Conservation (phyloP, 2,888 invertebrate species). For the Eupithecia pulchellata region DNA sequence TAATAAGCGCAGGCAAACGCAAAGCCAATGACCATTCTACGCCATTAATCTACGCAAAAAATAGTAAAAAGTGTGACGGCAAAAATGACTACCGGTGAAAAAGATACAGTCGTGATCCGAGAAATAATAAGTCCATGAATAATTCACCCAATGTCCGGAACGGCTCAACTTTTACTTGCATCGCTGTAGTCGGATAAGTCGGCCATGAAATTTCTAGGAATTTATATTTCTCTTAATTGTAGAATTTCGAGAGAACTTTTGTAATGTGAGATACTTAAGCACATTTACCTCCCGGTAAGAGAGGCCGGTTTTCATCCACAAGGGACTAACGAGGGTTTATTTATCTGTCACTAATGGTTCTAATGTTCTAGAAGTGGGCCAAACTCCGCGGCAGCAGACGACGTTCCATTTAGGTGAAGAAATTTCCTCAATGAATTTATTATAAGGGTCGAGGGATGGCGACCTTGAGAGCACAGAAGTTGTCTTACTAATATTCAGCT, state of each 20-base stretch:
- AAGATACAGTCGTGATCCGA: constrained; percentile 63
- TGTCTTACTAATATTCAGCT: constrained; percentile 17
- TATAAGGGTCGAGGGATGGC: constrained; percentile 28
- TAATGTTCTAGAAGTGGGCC: constrained; percentile 21
- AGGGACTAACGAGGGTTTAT: constrained; percentile 12
- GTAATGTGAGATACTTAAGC: constrained; percentile 18
- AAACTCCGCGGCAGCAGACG: constrained; percentile 14
- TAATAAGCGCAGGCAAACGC: constrained; percentile 43
- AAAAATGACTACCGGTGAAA: constrained; percentile 48
- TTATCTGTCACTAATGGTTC: constrained; percentile 5
- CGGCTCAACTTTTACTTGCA: constrained; percentile 68
- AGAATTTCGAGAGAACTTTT: constrained; percentile 33
- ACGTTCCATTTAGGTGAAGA: constrained; percentile 19
- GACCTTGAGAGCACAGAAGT: constrained; percentile 16
- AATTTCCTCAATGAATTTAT: constrained; percentile 26
- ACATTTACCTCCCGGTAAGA: constrained; percentile 21
- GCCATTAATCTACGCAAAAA: constrained; percentile 47
- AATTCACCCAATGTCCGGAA: constrained; percentile 66
- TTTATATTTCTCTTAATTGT: constrained; percentile 38
- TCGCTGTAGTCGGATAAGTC: constrained; percentile 29
- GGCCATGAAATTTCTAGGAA: constrained; percentile 40
- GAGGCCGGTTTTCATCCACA: constrained; percentile 7
- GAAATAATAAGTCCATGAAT: constrained; percentile 71
- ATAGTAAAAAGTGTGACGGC: constrained; percentile 45
- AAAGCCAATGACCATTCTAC: constrained; percentile 52